These are phyloP conservation scores for Ormyrus rosae DNA, from an alignment of 2,888 invertebrate genomes.

Conservation along the genomic window DNA sequence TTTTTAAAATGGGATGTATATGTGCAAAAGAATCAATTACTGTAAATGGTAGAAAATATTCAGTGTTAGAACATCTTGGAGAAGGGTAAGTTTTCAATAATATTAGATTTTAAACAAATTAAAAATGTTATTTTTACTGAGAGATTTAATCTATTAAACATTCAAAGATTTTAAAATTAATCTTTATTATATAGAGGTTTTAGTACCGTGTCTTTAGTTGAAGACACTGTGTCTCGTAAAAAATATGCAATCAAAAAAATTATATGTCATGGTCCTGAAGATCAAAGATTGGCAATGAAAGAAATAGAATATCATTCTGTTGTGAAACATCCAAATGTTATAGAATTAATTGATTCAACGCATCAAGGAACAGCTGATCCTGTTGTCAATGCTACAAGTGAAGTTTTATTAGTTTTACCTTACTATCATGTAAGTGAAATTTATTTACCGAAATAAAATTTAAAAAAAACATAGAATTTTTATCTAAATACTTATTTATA, in stretches of 20 bases:
- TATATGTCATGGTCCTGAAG: slow-evolving; percentile 86
- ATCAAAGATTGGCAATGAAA: slow-evolving; percentile 83
- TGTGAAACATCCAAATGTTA: slow-evolving; percentile 84
- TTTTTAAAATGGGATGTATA: slow-evolving; percentile 85
- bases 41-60: slow-evolving; percentile 84
- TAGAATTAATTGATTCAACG: slow-evolving; percentile 83
- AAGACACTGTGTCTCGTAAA: slow-evolving; percentile 81
- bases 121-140: neutral
- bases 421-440: slow-evolving; percentile 80
- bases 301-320: slow-evolving; percentile 86
- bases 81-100: slow-evolving; percentile 80
- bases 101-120: neutral
- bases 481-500: slow-evolving; percentile 2
- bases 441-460: neutral
- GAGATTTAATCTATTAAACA: no score
- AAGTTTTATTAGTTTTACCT: slow-evolving; percentile 85
- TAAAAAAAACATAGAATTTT: neutral
- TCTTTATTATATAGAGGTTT: slow-evolving; percentile 82
- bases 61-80: slow-evolving; percentile 83
- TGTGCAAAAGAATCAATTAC: slow-evolving; percentile 85
- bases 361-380: slow-evolving; percentile 82
- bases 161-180: neutral
- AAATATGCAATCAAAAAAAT: slow-evolving; percentile 88
- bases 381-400: slow-evolving; percentile 82
- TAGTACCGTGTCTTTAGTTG: slow-evolving; percentile 86